Conservation (phyloP, 2,113 vertebrate genomes). For the Bubo bubo region DNA sequence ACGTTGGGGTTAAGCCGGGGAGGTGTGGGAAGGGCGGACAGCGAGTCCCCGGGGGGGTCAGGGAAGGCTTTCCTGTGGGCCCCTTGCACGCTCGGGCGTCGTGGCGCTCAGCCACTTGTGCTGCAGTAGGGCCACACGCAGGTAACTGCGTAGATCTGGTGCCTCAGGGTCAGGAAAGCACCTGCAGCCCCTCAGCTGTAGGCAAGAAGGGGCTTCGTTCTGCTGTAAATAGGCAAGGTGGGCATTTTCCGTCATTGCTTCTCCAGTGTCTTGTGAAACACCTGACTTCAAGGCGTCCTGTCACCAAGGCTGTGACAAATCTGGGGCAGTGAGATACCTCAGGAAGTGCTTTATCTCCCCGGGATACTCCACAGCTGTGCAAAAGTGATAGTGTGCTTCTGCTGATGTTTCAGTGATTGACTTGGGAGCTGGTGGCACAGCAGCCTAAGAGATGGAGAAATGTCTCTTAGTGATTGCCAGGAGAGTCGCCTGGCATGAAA, state of each 20-base stretch:
- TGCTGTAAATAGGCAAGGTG: not conserved
- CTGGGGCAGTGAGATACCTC: not conserved
- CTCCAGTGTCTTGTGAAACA: not conserved
- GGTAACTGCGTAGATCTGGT: not conserved
- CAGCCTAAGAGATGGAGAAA: not conserved
- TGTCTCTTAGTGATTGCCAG: not conserved
- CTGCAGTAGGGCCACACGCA: rapidly evolving
- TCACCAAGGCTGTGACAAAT: not conserved
- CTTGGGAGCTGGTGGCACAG: not conserved
- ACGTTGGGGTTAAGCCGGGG: not conserved
- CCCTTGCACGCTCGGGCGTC: rapidly evolving
- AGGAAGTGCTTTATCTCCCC: not conserved
- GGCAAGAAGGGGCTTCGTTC: not conserved
- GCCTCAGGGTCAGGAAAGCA: not conserved
- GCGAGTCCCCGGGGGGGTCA: too few species aligned
- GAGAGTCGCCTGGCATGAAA: not conserved
- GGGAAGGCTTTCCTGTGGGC: not conserved
- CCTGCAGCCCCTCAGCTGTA: not conserved
- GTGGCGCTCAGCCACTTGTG: not conserved
- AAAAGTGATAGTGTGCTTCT: not conserved
- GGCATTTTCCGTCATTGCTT: not conserved
- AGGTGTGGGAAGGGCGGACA: not conserved
- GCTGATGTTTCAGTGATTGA: rapidly evolving
- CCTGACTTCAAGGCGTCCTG: not conserved
- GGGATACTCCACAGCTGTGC: not conserved